phyloP scores from a whole-genome alignment of 2,113 vertebrate genomes.

The Cichladusa arquata region DNA sequence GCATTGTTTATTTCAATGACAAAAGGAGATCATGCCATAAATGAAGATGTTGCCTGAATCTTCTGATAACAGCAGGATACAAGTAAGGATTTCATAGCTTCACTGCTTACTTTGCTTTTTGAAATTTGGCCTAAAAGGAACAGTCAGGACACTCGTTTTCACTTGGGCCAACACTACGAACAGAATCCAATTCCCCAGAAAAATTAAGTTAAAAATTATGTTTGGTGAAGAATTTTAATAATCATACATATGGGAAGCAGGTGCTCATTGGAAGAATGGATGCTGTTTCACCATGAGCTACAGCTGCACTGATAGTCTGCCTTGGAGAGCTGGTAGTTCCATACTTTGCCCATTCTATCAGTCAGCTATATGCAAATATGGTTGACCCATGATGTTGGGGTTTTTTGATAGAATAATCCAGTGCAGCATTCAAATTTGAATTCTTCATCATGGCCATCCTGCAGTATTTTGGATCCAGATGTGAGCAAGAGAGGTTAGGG shows the following conservation, averaged over 20 bases:
- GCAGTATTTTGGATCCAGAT: neutral
- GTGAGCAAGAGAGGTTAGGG: neutral
- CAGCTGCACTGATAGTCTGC: neutral
- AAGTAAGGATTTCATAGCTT: neutral
- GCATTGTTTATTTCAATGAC: neutral
- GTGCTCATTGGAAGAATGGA: neutral
- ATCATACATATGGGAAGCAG: neutral
- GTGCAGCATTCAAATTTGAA: neutral
- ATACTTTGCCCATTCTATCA: neutral
- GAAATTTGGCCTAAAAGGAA: neutral
- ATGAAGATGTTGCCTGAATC: neutral
- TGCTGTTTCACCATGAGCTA: neutral
- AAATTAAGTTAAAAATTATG: neutral
- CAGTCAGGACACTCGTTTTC: neutral
- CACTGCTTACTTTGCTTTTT: neutral
- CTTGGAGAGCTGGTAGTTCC: neutral
- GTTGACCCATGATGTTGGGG: neutral
- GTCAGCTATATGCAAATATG: neutral
- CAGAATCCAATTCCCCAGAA: neutral
- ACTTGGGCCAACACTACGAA: neutral
- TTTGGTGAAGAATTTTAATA: neutral
- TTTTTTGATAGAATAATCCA: neutral
- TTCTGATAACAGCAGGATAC: neutral
- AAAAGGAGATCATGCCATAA: neutral
- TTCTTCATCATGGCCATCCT: neutral